Conservation (phyloP, 37 sponge, comb jelly and placozoan species). For the Spongilla lacustris region DNA sequence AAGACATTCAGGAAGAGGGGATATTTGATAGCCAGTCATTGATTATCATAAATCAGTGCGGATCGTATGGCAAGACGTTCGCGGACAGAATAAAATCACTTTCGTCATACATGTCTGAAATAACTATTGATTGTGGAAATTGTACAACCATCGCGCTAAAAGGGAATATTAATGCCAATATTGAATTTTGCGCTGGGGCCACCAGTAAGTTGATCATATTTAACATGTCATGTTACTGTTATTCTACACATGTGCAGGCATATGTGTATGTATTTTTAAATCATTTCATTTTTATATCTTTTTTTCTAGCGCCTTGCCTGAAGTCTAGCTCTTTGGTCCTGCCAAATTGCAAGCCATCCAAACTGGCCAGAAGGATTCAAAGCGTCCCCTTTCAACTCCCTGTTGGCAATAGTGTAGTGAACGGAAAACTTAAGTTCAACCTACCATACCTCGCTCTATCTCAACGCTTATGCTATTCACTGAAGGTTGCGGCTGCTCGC, state of each 20-base stretch:
- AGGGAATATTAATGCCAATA: constrained; percentile 11
- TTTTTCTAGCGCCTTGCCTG: background rate
- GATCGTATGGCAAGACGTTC: background rate
- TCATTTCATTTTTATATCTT: background rate
- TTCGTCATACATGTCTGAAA: background rate
- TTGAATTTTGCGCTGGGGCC: background rate
- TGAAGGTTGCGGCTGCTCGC: background rate
- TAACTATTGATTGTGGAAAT: background rate
- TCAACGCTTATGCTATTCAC: background rate
- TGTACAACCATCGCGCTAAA: background rate
- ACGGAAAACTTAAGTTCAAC: background rate
- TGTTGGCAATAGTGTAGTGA: background rate
- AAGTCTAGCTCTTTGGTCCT: background rate
- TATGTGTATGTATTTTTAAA: background rate
- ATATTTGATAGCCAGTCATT: background rate
- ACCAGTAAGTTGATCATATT: background rate
- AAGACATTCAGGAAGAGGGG: background rate
- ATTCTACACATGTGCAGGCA: too few species aligned
- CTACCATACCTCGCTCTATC: background rate
- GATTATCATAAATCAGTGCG: background rate
- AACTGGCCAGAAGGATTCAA: background rate
- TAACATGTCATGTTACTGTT: background rate
- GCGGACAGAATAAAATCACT: background rate
- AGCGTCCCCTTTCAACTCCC: background rate
- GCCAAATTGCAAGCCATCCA: background rate